These are phyloP conservation scores for Gallinago paraguaiae DNA, from an alignment of 2,113 vertebrate species.

Conservation along the genomic window DNA sequence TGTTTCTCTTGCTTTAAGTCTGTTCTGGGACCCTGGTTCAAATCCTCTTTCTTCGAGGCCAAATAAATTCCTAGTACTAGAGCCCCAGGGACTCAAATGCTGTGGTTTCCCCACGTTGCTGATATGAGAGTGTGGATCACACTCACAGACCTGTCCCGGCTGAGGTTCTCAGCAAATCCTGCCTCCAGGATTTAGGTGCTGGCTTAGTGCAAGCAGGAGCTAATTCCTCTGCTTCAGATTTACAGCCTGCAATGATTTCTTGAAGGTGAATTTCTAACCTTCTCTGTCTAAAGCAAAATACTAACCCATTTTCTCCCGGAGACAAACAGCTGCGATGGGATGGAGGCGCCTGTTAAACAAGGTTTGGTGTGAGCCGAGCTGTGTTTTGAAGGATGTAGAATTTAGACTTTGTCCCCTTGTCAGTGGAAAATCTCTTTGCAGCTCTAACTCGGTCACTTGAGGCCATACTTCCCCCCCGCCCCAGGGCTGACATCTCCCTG, in stretches of 20 bases:
- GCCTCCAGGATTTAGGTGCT: background rate
- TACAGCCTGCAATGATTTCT: background rate
- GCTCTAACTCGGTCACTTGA: background rate
- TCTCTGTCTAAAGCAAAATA: background rate
- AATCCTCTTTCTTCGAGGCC: background rate
- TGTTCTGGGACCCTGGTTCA: background rate
- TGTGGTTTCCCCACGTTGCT: rapidly evolving
- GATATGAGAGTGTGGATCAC: background rate
- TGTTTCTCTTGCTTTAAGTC: background rate
- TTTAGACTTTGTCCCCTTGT: background rate
- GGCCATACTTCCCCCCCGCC: background rate
- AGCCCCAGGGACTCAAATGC: background rate
- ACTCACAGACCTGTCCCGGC: background rate
- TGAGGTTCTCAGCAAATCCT: background rate
- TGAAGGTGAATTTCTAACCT: slow-evolving; percentile 25
- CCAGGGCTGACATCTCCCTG: background rate
- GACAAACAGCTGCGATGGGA: background rate
- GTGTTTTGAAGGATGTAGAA: background rate
- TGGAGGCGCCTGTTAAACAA: background rate
- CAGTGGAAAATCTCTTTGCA: background rate
- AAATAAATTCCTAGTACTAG: background rate
- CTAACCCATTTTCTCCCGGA: background rate
- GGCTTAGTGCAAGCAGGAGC: background rate
- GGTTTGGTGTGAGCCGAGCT: rapidly evolving
- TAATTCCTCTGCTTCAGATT: background rate